Evolutionary conservation across 1,140 invertebrate species (phyloP), one percentile per base, ranked within the genome.

Genomic region (Trichonephila inaurata): DNA sequence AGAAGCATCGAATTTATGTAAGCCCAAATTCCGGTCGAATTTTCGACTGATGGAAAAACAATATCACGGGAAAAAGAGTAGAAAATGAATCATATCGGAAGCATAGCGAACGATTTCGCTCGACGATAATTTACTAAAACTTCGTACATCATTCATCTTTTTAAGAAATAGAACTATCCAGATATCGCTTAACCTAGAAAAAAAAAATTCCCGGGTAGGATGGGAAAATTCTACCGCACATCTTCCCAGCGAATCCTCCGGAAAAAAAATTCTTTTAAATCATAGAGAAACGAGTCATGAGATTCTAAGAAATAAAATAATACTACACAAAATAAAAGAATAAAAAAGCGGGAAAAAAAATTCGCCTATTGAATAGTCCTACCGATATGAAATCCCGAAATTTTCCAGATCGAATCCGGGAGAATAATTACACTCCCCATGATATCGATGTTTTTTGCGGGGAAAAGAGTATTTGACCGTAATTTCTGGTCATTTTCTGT

Each of bases 401-500:
- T 83, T 85, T 66, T n/a, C 51, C 12, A 64, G 81, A 83, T 92
- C 91, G 91, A 87, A 92, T 69, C 28, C 62, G 16, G 82, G 51
- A 86, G 91, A 92, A 92, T 92, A 92, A 92, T 92, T 92, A 92
- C 91, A 87, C 91, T 87, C 24, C 33, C 44, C 40, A 33, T 18
- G 91, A 92, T 92, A 92, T 92, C 91, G 91, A 92, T 86, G 62
- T 86, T 92, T 85, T 91, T 92, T 89, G 61, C 16, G 62, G 82
- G 82, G 83, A 24, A 91, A 60, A 83, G 81, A 92, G 91, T 92
- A 92, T 92, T 92, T 92, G 91, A 92, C 91, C 91, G 91, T 92
- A 92, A 92, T 92, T 92, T 92, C 81, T 87, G 91, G 91, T 92
- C 91, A 92, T 92, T 92, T 92, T 92, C 91, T 92, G 91, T 72